These are phyloP conservation scores for Chauna torquata DNA, from an alignment of 2,113 vertebrate genomes.

Conservation along the genomic window DNA sequence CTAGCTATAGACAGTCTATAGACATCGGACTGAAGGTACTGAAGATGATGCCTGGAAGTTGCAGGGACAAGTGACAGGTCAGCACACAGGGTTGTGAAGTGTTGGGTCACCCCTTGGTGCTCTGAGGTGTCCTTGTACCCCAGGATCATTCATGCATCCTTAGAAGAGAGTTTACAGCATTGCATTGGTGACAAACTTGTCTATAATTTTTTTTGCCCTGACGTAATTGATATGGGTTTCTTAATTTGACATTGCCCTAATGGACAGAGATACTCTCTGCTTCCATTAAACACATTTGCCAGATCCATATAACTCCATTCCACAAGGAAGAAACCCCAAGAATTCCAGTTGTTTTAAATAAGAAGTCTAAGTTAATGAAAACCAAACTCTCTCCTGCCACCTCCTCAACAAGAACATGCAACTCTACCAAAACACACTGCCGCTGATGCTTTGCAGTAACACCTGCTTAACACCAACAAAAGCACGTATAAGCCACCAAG, in stretches of 20 bases:
- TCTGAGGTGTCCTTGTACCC: neutral
- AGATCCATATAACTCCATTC: neutral
- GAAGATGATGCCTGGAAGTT: neutral
- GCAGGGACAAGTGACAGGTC: neutral
- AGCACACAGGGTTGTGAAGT: neutral
- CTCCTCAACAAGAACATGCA: neutral
- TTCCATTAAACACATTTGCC: neutral
- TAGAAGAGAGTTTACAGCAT: neutral
- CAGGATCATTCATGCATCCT: neutral
- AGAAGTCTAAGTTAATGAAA: slow-evolving; percentile 8
- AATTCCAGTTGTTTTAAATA: slow-evolving; percentile 7
- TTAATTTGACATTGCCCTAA: neutral
- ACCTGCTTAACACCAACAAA: slow-evolving; percentile 27
- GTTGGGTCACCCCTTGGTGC: neutral
- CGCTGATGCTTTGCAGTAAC: slow-evolving; percentile 24
- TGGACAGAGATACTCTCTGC: neutral
- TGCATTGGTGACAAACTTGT: neutral
- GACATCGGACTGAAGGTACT: neutral
- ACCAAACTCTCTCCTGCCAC: slow-evolving; percentile 25
- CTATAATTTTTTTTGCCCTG: neutral
- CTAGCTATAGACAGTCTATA: neutral
- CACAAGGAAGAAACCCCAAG: neutral
- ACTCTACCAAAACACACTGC: neutral
- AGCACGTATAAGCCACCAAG: neutral
- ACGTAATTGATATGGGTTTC: neutral